Base-by-base conservation (phyloP, 2,888 invertebrate species). In the Oscheius myriophilus region DNA sequence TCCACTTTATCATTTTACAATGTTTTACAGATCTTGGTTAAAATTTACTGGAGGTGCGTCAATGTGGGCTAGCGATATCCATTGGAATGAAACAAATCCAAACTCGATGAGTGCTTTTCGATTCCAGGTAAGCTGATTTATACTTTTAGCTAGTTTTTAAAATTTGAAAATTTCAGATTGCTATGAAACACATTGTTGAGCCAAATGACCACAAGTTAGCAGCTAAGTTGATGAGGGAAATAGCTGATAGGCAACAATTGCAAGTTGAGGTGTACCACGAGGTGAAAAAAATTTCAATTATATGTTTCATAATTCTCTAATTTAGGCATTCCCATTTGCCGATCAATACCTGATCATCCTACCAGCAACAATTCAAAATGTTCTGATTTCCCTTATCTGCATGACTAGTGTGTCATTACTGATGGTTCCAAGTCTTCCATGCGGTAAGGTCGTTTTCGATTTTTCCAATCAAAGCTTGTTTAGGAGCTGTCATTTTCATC, bases 401-500 rank as follows among this genome's bases (percentile, higher is more conserved):
- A 96, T 96, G 95, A 94, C 95, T 92, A 89, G 93, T 63, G 93
- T 94, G 49, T 93, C 94, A 0, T 92, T 95, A 85, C 91, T 95
- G 73, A 94, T 96, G 87, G 95, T 96, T 59, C 96, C 96, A 0
- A 82, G 82, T 59, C 61, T 85, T 2, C 82, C 85, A 12, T 84
- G 84, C 54, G 83, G 82, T 76, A 58, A 62, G 23, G 14, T 52
- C 45, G 25, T 41, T 45, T n/a, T n/a, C n/a, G n/a, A n/a, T n/a
- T n/a, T n/a, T n/a, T n/a, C n/a, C n/a, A n/a, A n/a, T n/a, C n/a
- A n/a, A n/a, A n/a, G n/a, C 7, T 25, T 46, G 52, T 71, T 94
- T 94, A 88, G 93, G 93, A 0, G 88, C 95, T 7, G 94, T 95
- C 93, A 95, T 96, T 0, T 94, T 95, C 11, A 92, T 95, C 86